Evolutionary conservation across 2,888 invertebrate genomes (phyloP), one percentile per base, ranked within the genome.

Genomic region (Cerastis rubricosa): DNA sequence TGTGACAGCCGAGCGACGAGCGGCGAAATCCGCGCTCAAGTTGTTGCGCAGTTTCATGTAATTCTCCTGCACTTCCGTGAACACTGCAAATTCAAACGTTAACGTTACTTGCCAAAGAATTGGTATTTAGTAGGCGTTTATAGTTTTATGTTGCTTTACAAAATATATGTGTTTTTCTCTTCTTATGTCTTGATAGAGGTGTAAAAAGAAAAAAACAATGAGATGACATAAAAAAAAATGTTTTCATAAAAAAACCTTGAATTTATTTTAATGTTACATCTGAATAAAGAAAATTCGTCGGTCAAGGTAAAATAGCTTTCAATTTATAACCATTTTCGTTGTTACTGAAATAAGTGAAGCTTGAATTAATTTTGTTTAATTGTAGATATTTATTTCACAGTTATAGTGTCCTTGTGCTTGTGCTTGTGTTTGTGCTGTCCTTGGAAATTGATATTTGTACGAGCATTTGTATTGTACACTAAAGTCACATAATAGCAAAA

Each of bases 41-140:
- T 81, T 54, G 74, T 47, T n/a, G 51, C 22, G 64, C 14, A 40
- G 63, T 47, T 6, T 40, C 19, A 40, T 64, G 63, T 54, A 14
- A 81, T 74, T 54, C n/a, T 57, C 12, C 77, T 57, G 40, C 54
- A 81, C 54, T 64, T 35, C 12, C 43, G 22, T 49, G 54, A 49
- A 40, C 74, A 74, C n/a, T 35, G 49, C 43, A 49, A 9, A n/a
- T 22, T 47, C 59, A 8, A 22, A 45, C 22, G 29, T 40, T 35
- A 22, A 49, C 19, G 29, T 17, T n/a, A 29, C 29, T 45, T 12
- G 25, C 17, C 35, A 22, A 35, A 19, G 22, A 2, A 12, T n/a
- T 9, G 14, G 22, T 17, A 3, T 43, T 17, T 47, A 14, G n/a
- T 43, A 43, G 17, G 1, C 2, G 4, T 11, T 47, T 17, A 19